Percentiles rank a stretch among this genome's conserved stretches.
These are phyloP conservation scores for Argyra leucocephala DNA, from an alignment of 2,888 invertebrate species.

Conservation along the genomic window DNA sequence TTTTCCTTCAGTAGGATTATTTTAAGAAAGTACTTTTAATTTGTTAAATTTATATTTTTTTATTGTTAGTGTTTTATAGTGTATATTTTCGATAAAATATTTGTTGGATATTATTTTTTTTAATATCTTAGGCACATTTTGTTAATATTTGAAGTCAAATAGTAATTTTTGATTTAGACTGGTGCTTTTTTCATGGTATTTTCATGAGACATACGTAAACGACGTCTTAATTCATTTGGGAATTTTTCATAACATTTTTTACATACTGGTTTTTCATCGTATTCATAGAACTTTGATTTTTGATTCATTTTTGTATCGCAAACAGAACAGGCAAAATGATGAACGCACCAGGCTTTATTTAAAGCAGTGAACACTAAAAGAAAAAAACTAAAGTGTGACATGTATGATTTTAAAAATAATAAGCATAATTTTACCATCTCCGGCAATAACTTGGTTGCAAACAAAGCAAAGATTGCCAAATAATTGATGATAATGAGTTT, in stretches of 20 bases:
- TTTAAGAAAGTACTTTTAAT: not conserved
- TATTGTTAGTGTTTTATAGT: not conserved
- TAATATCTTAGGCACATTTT: not conserved
- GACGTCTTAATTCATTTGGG: constrained; percentile 83
- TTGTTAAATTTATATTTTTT: not conserved
- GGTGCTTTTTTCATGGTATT: constrained; percentile 54
- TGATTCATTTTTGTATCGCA: constrained; percentile 95
- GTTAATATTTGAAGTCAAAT: not conserved
- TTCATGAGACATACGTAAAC: constrained; percentile 82
- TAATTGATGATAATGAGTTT: constrained; percentile 96
- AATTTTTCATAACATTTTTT: constrained; percentile 97
- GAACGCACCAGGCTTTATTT: constrained; percentile 98
- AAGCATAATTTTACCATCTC: constrained; percentile 94
- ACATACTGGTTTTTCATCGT: constrained; percentile 96
- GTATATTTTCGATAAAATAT: not conserved
- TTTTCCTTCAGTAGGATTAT: not conserved
- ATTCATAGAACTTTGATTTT: constrained; percentile 97
- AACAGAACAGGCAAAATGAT: constrained; percentile 95
- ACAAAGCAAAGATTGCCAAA: constrained; percentile 98
- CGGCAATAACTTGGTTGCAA: constrained; percentile 95
- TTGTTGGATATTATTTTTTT: not conserved
- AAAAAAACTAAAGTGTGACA: constrained; percentile 14
- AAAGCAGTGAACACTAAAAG: constrained; percentile 86
- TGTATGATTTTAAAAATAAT: no score
- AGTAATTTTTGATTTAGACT: not conserved